Conservation (phyloP, 2,797 vertebrate species). For the Syngnathus rostellatus region DNA sequence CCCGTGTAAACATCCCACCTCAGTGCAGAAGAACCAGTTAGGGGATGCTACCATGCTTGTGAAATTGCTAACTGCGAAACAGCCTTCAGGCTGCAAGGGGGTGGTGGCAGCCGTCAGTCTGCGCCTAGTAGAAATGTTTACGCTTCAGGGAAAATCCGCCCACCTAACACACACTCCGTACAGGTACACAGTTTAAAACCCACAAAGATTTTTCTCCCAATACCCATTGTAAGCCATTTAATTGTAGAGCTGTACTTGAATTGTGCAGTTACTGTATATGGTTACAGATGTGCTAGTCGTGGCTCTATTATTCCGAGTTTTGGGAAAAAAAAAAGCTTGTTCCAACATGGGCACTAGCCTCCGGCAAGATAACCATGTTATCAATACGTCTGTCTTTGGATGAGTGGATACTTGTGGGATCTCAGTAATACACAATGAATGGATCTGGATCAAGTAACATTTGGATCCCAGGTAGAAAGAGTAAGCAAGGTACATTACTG, state of each 20-base stretch:
- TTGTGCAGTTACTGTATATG: not conserved
- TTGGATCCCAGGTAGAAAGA: not conserved
- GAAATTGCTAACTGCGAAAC: constrained; percentile 21
- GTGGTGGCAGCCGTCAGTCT: constrained; percentile 17
- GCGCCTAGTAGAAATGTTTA: constrained; percentile 35
- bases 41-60: constrained; percentile 19
- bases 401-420: constrained; percentile 21
- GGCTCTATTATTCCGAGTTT: no score
- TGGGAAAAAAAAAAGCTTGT: constrained; percentile 28
- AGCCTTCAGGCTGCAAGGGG: constrained; percentile 15
- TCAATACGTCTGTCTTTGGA: constrained; percentile 13
- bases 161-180: constrained; percentile 12
- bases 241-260: no score
- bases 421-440: constrained; percentile 6
- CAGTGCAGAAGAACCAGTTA: constrained; percentile 38
- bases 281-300: not conserved
- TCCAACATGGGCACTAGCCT: constrained; percentile 31
- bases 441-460: not conserved
- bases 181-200: not conserved
- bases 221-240: not conserved
- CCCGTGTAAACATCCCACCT: constrained; percentile 28
- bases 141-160: constrained; percentile 28
- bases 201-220: no score
- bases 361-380: constrained; percentile 33
- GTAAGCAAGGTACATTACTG: constrained; percentile 22